Base-by-base conservation (phyloP, 2,797 vertebrate genomes). In the Tolypeutes matacus region DNA sequence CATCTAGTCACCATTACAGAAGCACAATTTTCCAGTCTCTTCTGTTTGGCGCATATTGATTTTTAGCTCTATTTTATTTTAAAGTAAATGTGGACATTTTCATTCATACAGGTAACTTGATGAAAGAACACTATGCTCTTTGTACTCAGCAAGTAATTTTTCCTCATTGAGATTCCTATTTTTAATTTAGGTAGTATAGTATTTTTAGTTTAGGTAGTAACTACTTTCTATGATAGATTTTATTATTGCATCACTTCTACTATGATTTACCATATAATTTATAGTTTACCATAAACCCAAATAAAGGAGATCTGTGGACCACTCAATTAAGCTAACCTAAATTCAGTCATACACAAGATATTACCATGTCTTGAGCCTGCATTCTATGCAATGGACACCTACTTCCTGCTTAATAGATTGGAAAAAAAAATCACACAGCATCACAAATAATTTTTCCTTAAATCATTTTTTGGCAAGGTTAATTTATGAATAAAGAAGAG, bases 51-150 rank as follows among this genome's bases (percentile, higher is more conserved):
- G 84, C 85, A 67, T 85, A 94, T 95, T 93, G 96, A 97, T 89
- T 96, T 96, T 96, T 73, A 91, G 81, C 58, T 96, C 81, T 75
- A 86, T 95, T 97, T 97, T 96, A 90, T 91, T 91, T 96, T 89
- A 93, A 96, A 95, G 75, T 89, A 75, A 81, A 70, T 72, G 36
- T 73, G 70, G 15, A 42, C 36, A 93, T 93, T 96, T 94, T 95
- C 82, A 84, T 95, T 92, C 42, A 64, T 78, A 77, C 72, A 95
- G 94, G 72, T 82, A 83, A 86, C 58, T 91, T 65, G 25, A 25
- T 84, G 53, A 85, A 95, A 85, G 81, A 92, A 76, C 21, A 69
- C 2, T 49, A 29, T 58, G 13, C 7, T 69, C 69, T 94, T 90
- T 85, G 62, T 80, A 77, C 60, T 94, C 75, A 92, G 25, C 10